Conservation (phyloP, 2,888 invertebrate genomes). For the Endotricha flammealis region DNA sequence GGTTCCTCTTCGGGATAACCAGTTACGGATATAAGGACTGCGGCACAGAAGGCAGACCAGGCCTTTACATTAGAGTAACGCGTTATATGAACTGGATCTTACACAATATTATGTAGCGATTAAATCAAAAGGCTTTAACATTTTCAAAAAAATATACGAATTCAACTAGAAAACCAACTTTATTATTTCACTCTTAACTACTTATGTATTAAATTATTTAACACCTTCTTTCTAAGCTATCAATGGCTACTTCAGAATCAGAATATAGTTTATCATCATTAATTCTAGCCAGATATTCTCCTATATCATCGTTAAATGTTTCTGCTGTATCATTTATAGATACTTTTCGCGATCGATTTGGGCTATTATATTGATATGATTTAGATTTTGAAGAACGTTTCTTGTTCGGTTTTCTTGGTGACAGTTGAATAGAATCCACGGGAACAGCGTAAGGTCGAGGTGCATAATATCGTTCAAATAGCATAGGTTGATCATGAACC, state of each 20-base stretch:
- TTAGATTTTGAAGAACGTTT: slow-evolving; percentile 40
- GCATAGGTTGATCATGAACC: slow-evolving; percentile 83
- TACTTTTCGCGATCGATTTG: slow-evolving; percentile 51
- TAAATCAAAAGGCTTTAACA: background rate
- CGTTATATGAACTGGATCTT: slow-evolving; percentile 78
- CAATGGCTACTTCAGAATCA: slow-evolving; percentile 44
- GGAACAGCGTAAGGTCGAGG: slow-evolving; percentile 59
- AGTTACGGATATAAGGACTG: slow-evolving; percentile 34
- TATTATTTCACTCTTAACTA: background rate
- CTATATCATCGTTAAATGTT: slow-evolving; percentile 45
- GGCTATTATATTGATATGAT: slow-evolving; percentile 42
- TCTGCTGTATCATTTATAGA: slow-evolving; percentile 59
- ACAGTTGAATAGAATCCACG: slow-evolving; percentile 48
- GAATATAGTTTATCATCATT: slow-evolving; percentile 54
- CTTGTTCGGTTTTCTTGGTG: slow-evolving; percentile 56
- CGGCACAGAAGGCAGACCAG: slow-evolving; percentile 68
- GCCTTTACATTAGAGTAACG: slow-evolving; percentile 79
- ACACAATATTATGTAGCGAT: slow-evolving; percentile 7
- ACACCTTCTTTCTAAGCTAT: slow-evolving; percentile 46
- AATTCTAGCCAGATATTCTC: slow-evolving; percentile 56
- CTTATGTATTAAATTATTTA: too few species aligned
- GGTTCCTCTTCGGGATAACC: slow-evolving; percentile 73
- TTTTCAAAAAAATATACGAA: background rate
- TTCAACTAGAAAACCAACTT: background rate
- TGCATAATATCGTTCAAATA: slow-evolving; percentile 84